These are phyloP conservation scores for Neodiprion pinetum DNA, from an alignment of 1,140 invertebrate genomes.

Conservation along the genomic window DNA sequence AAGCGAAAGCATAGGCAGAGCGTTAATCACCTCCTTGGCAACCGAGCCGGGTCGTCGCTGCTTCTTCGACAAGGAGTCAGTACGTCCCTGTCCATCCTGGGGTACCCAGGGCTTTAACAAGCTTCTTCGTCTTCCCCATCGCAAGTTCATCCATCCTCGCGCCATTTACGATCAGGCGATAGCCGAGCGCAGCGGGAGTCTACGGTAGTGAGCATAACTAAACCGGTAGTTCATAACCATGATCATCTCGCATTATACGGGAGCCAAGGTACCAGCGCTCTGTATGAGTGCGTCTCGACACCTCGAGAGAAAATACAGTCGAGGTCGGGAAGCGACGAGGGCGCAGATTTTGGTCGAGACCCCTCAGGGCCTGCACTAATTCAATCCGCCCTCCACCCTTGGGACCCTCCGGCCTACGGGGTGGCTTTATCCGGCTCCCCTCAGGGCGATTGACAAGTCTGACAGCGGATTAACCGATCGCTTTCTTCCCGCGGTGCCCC, in stretches of 20 bases:
- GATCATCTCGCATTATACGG: background rate
- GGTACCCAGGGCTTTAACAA: no score
- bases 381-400: background rate
- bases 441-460: background rate
- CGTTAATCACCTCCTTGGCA: no score
- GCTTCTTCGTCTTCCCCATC: no score
- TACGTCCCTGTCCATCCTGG: no score
- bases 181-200: background rate
- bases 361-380: background rate
- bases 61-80: no score
- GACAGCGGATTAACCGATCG: slow-evolving; percentile 4
- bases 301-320: no score
- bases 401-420: background rate
- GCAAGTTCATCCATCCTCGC: background rate
- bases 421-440: background rate
- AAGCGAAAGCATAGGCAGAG: no score
- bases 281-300: no score
- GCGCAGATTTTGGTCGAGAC: no score
- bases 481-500: background rate
- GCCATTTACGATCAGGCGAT: background rate
- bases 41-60: no score
- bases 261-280: background rate
- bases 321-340: no score
- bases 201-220: background rate
- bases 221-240: background rate